A percentile compares a stretch with the other conserved stretches of the same genome.
Conservation (phyloP, 1,140 invertebrate species). For the Micrasema minimum region DNA sequence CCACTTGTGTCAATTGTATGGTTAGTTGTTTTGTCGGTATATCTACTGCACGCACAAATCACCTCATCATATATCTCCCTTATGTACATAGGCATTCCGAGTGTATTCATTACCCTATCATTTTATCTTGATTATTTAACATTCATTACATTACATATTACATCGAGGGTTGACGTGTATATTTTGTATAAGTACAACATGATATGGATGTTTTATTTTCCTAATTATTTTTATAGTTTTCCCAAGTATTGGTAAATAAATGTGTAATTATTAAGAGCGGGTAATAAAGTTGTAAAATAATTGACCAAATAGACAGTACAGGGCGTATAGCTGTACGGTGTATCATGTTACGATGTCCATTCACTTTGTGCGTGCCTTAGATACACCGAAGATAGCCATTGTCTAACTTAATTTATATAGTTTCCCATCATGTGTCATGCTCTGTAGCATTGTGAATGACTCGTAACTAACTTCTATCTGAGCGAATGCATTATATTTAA, state of each 20-base stretch:
- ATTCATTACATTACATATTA: too few relatives aligned
- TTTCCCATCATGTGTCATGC: background rate
- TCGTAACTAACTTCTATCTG: background rate
- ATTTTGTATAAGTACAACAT: conserved; percentile 33
- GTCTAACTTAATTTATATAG: conserved; percentile 13
- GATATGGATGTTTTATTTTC: conserved; percentile 32
- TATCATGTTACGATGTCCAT: conserved; percentile 32
- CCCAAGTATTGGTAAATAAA: conserved; percentile 30
- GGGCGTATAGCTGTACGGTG: conserved; percentile 22
- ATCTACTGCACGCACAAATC: conserved; percentile 53
- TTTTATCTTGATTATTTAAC: too few relatives aligned
- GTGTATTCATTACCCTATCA: background rate
- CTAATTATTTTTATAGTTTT: conserved; percentile 31
- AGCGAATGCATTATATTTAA: conserved; percentile 8
- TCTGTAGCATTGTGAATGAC: background rate
- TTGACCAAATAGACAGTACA: conserved; percentile 40
- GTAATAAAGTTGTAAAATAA: conserved; percentile 41
- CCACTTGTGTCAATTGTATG: conserved; percentile 46
- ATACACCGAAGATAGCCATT: conserved; percentile 43
- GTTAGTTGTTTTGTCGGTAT: conserved; percentile 46
- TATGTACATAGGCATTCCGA: conserved; percentile 36
- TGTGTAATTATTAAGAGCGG: conserved; percentile 24
- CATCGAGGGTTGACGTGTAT: background rate
- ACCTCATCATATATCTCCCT: background rate
- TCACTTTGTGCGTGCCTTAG: conserved; percentile 54